Conservation (phyloP, 2,888 invertebrate genomes). For the Trilocha varians region DNA sequence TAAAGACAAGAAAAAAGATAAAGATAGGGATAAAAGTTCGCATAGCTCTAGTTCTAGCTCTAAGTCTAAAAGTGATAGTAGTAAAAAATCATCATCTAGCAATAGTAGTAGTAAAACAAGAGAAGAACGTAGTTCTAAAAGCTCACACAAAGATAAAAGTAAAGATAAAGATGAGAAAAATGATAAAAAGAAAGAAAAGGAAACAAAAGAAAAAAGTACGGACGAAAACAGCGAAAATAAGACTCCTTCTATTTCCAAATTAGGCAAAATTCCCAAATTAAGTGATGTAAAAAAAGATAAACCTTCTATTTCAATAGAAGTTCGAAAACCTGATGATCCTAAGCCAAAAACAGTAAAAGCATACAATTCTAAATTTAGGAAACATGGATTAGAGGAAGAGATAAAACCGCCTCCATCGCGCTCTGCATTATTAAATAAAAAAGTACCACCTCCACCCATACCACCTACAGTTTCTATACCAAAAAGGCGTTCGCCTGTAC, state of each 20-base stretch:
- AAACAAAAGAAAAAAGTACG: constrained; percentile 75
- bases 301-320: constrained; percentile 87
- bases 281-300: constrained; percentile 76
- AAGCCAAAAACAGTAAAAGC: constrained; percentile 94
- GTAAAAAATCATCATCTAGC: constrained; percentile 25
- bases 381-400: constrained; percentile 91
- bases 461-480: constrained; percentile 57
- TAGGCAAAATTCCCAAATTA: constrained; percentile 86
- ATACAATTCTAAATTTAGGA: constrained; percentile 91
- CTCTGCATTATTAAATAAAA: constrained; percentile 73
- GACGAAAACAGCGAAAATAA: constrained; percentile 73
- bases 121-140: constrained; percentile 37
- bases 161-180: constrained; percentile 30
- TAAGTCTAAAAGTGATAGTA: constrained; percentile 54
- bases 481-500: constrained; percentile 65
- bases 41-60: constrained; percentile 53
- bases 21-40: constrained; percentile 29
- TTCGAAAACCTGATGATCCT: constrained; percentile 79
- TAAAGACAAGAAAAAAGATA: constrained; percentile 26
- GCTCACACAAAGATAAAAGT: constrained; percentile 39
- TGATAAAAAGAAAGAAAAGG: constrained; percentile 30
- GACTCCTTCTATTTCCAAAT: constrained; percentile 79
- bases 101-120: constrained; percentile 45
- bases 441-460: constrained; percentile 56
- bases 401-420: constrained; percentile 88